Evolutionary conservation across 2,888 invertebrate species (phyloP), one percentile per base, ranked within the genome.

Genomic region (Lasioglossum marginatum): DNA sequence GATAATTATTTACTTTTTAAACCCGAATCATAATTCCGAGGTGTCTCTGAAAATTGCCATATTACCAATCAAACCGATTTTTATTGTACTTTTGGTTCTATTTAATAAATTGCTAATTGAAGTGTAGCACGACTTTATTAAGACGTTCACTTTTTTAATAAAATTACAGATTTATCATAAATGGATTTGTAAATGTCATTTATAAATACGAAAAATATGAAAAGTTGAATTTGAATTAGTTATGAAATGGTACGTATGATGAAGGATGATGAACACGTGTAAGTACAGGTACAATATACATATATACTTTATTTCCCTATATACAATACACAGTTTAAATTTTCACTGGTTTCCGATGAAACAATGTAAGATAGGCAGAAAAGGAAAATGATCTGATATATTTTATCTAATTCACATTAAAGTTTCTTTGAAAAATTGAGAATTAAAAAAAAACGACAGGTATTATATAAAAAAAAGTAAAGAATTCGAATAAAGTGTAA

Each of bases 371-470:
- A 27, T 23, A 37, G 40, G 19, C 16, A 19, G 37, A 4, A 66
- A 74, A 23, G 0, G 34, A 85, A 86, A 83, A 87, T 52, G 19
- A 40, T 27, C 23, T 19, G 40, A 23, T 57, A 72, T 72, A 63
- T 10, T 85, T 87, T 73, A 82, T 81, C 85, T 86, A 83, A 71
- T 86, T 81, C 88, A 82, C 86, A 87, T 82, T 79, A 84, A 81
- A 81, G 80, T 66, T 72, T 72, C 31, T 63, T 27, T n/a, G 48
- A n/a, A 45, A 43, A 45, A 8, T 52, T 77, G 60, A 71, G 43
- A 45, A 16, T 60, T 72, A 60, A 4, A 12, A 45, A 45, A 16
- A 72, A 45, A 23, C 80, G 68, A 70, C 23, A 23, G n/a, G 23
- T 34, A 74, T 68, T 27, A 16, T 14, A 34, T 57, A 19, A 75